phyloP scores from a whole-genome alignment of 2,113 vertebrate species.

The Neotoma lepida region DNA sequence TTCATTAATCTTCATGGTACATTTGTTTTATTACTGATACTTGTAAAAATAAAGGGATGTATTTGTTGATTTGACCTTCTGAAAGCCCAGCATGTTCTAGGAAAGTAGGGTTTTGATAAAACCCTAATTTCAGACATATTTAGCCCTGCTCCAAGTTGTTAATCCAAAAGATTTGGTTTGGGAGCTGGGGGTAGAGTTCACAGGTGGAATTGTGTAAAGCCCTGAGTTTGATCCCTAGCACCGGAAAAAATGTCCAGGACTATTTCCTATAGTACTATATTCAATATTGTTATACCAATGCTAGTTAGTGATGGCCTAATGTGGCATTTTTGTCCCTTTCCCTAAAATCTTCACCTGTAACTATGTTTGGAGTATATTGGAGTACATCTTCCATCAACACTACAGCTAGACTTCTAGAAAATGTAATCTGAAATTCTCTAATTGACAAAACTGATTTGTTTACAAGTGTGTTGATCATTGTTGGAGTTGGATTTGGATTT shows the following conservation, averaged over 20 bases:
- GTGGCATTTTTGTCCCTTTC: constrained; percentile 8
- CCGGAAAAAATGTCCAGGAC: background rate
- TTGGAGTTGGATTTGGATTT: background rate
- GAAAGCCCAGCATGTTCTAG: constrained; percentile 14
- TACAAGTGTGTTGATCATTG: background rate
- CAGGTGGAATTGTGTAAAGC: background rate
- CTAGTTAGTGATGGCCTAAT: background rate
- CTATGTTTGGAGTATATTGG: constrained; percentile 3
- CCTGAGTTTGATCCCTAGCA: background rate
- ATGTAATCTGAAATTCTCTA: background rate
- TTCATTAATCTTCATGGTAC: background rate
- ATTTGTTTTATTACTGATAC: constrained; percentile 28
- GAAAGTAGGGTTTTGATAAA: constrained; percentile 29
- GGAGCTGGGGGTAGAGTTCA: background rate
- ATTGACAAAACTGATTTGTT: constrained; percentile 18
- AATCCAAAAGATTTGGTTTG: background rate
- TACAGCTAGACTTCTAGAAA: background rate
- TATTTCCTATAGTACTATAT: constrained; percentile 16
- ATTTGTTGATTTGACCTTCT: constrained; percentile 43
- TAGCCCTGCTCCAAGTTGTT: constrained; percentile 7
- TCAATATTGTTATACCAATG: constrained; percentile 5
- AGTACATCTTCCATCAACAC: constrained; percentile 1
- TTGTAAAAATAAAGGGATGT: background rate
- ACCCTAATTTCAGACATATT: constrained; percentile 18
- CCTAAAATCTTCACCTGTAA: constrained; percentile 42